These are phyloP conservation scores for Temnothorax ravouxi DNA, from an alignment of 2,888 invertebrate genomes.

Conservation along the genomic window DNA sequence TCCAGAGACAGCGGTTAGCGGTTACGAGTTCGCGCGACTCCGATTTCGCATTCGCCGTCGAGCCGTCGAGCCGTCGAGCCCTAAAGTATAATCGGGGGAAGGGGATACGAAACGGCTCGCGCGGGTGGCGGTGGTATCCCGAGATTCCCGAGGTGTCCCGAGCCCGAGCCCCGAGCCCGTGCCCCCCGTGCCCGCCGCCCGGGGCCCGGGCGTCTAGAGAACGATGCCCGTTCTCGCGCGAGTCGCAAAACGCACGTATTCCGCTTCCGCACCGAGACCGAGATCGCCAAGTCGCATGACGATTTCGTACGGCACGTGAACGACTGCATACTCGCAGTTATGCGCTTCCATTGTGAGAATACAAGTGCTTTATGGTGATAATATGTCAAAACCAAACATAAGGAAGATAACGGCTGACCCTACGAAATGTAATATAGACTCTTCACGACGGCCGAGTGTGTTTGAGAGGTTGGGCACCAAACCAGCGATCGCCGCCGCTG, in stretches of 20 bases:
- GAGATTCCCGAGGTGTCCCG: too few relatives aligned
- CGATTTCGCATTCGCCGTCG: neutral
- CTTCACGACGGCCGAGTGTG: slow-evolving; percentile 91
- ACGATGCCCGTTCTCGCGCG: neutral
- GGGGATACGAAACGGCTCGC: too few relatives aligned
- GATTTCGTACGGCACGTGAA: slow-evolving; percentile 70
- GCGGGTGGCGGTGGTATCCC: too few relatives aligned
- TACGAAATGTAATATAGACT: slow-evolving; percentile 90
- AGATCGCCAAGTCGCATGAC: slow-evolving; percentile 57
- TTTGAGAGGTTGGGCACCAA: slow-evolving; percentile 94
- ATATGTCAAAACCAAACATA: slow-evolving; percentile 91
- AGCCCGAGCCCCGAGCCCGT: too few relatives aligned
- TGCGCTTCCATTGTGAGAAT: slow-evolving; percentile 84
- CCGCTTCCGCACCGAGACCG: neutral
- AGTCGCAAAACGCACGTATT: neutral
- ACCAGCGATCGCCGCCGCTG: slow-evolving; percentile 87
- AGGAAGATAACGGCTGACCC: slow-evolving; percentile 93
- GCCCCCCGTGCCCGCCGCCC: neutral
- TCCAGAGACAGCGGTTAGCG: too few relatives aligned
- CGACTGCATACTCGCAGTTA: slow-evolving; percentile 82
- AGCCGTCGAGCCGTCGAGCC: neutral
- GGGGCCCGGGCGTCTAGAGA: neutral
- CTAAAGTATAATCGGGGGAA: neutral
- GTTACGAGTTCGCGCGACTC: neutral
- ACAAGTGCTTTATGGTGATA: slow-evolving; percentile 86